Percentiles rank a stretch among this genome's conserved stretches.
Conservation (phyloP, 2,113 vertebrate genomes). For the Zeus faber region DNA sequence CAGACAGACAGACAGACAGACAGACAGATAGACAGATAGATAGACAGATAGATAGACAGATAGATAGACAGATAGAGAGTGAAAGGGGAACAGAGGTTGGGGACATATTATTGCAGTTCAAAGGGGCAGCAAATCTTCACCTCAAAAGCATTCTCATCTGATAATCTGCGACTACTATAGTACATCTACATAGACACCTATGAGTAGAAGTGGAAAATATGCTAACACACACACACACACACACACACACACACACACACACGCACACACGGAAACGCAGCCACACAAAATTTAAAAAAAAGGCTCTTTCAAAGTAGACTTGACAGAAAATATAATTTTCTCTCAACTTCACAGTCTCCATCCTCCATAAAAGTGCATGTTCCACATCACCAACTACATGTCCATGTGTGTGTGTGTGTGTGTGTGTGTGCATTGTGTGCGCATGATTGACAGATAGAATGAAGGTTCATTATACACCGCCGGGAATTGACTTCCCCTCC, state of each 20-base stretch:
- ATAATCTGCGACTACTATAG: conserved; percentile 3
- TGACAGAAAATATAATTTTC: conserved; percentile 53
- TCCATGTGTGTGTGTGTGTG: conserved; percentile 29
- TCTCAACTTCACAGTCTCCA: conserved; percentile 18
- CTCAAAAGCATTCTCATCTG: conserved; percentile 20
- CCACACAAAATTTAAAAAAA: conserved; percentile 32
- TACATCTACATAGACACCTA: background rate
- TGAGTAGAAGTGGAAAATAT: background rate
- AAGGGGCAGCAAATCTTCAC: conserved; percentile 2
- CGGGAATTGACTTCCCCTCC: conserved; percentile 55
- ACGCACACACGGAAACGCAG: conserved; percentile 1
- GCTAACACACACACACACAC: conserved; percentile 10
- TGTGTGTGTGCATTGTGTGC: conserved; percentile 15
- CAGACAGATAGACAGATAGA: background rate
- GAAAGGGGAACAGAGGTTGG: background rate
- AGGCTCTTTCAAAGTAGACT: conserved; percentile 38
- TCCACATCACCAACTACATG: conserved; percentile 51
- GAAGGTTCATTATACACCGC: conserved; percentile 55
- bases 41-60: background rate
- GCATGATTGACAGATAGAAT: conserved; percentile 28
- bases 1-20: background rate
- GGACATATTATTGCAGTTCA: background rate
- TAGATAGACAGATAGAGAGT: background rate
- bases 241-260: conserved; percentile 11
- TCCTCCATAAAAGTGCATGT: conserved; percentile 52